Evolutionary conservation across 2,888 invertebrate species (phyloP), one percentile per base, ranked within the genome.

Genomic region (Pammene aurita): DNA sequence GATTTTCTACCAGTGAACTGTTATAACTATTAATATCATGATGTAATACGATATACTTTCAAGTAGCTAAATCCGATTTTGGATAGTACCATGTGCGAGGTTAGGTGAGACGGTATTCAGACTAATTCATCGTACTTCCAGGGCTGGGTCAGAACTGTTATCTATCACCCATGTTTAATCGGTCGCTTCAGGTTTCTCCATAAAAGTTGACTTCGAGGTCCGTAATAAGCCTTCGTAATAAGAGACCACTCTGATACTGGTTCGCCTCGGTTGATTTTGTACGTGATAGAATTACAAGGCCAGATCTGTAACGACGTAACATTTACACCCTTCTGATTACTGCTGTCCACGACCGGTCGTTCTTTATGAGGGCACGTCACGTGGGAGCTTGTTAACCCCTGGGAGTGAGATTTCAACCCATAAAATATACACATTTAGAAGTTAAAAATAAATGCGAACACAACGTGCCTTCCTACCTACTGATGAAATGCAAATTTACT

Each of bases 281-380:
- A 26, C 11, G 52, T 11, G 11, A 52, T 26, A 7, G 14, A 14
- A 14, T n/a, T 14, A 16, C 14, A 7, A 46, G 34, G 46, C 13
- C 46, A 56, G 63, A 63, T 38, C 56, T 42, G 57, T 68, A 68
- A 68, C 35, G 63, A 68, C 44, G 57, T 57, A 57, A 63, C 57
- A 63, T 68, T 68, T 63, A 57, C 68, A 68, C 63, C 57, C 57
- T 68, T 52, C 55, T 68, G 63, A 68, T 68, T 67, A 67, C 66
- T 54, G 61, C 46, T 68, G 56, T 57, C 68, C 57, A 56, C 63
- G 50, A 44, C 44, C 66, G 46, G 35, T n/a, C 52, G 18, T 67
- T 46, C 42, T 67, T 67, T 67, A 67, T 63, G 62, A 50, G 67
- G 62, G 48, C 63, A 48, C 67, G 42, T 67, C 62, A 67, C 54